Percentiles rank a stretch among this genome's conserved stretches.
These are phyloP conservation scores for Hipparchia sbordonii DNA, from an alignment of 2,888 invertebrate species.

Conservation along the genomic window DNA sequence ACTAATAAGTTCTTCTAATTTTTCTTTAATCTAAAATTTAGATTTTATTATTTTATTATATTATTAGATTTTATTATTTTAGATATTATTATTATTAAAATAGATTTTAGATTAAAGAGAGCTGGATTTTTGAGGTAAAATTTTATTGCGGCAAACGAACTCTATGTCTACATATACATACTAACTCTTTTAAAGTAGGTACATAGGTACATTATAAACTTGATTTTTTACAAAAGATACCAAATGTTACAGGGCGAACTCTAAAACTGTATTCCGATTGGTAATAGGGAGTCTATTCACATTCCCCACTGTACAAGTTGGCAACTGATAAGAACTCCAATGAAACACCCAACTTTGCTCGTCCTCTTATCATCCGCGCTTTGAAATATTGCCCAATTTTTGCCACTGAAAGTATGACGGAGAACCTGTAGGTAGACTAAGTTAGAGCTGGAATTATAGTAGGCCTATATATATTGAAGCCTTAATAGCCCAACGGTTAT, in stretches of 20 bases:
- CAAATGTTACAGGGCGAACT: conserved; percentile 1
- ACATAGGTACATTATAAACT: neutral
- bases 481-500: too few relatives aligned
- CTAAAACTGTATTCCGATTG: conserved; percentile 14
- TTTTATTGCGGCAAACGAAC: too few relatives aligned
- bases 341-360: conserved; percentile 69
- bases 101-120: too few relatives aligned
- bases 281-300: conserved; percentile 32
- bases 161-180: too few relatives aligned
- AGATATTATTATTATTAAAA: too few relatives aligned
- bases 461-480: neutral
- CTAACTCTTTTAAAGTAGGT: too few relatives aligned
- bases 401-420: conserved; percentile 60
- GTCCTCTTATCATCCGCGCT: conserved; percentile 61
- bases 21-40: too few relatives aligned
- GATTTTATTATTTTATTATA: too few relatives aligned
- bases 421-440: conserved; percentile 9
- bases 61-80: too few relatives aligned
- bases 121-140: too few relatives aligned
- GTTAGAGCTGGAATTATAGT: conserved; percentile 39
- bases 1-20: too few relatives aligned
- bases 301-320: conserved; percentile 31
- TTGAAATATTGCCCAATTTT: conserved; percentile 71
- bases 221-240: neutral
- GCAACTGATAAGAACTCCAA: conserved; percentile 74